Evolutionary conservation across 2,113 vertebrate genomes (phyloP), one percentile per base, ranked within the genome.

Genomic region (Gulo gulo): DNA sequence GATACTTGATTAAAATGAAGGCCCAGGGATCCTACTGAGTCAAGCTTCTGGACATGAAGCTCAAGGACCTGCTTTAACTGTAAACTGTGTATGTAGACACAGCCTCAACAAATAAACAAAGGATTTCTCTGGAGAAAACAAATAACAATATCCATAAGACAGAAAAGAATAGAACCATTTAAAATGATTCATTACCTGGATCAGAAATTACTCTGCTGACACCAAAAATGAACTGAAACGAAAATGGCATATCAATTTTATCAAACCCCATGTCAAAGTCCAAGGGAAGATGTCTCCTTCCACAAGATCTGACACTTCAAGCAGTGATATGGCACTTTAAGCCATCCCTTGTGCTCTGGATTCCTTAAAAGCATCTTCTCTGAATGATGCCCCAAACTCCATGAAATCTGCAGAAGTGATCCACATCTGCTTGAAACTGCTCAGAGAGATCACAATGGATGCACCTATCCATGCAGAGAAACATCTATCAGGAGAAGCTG

Each of bases 401-500:
- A 97, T 95, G 92, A 98, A 98, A 4, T 98, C 97, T 0, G 20
- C 63, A 31, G 96, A 3, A 3, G 97, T 98, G 61, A 98, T 95
- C 98, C 98, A 98, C 96, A 96, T 98, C 8, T 97, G 96, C 76
- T 97, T 98, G 95, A 98, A 98, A 74, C 92, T 97, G 71, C 96
- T 98, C 59, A 98, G n/a, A 42, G 97, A 98, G 0, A 97, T 98
- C 45, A 98, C 78, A 6, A 98, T 81, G 29, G 98, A 98, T 29
- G 91, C 98, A 29, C 97, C 97, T 5, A 97, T 97, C 98, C 98
- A 98, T 0, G 96, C 50, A 3, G 98, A 98, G 65, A 98, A 98
- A 83, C 97, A 97, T 45, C 98, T 97, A 24, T 98, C 96, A 23
- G 88, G 97, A 34, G 98, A 97, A 71, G 98, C 95, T 0, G 90